phyloP scores from a whole-genome alignment of 2,113 vertebrate genomes.

The Notechis scutatus region DNA sequence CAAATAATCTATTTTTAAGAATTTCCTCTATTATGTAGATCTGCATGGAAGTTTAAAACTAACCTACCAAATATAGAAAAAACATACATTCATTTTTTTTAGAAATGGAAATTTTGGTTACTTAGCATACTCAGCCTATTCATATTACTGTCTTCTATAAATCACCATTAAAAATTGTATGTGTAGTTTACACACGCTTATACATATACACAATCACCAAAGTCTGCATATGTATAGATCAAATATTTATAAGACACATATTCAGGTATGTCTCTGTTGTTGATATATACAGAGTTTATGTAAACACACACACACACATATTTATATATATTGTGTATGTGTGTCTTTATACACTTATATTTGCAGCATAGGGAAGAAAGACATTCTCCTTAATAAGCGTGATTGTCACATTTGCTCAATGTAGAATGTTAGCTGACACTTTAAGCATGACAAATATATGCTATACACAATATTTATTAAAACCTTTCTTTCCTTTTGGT shows the following conservation, averaged over 20 bases:
- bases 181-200: constrained; percentile 68
- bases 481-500: constrained; percentile 30
- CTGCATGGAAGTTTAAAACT: constrained; percentile 41
- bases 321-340: constrained; percentile 42
- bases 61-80: constrained; percentile 48
- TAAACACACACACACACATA: constrained; percentile 62
- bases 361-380: constrained; percentile 59
- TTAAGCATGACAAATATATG: constrained; percentile 53
- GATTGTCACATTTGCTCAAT: constrained; percentile 61
- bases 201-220: constrained; percentile 72
- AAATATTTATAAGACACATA: constrained; percentile 70
- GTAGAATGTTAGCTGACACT: constrained; percentile 54
- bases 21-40: constrained; percentile 45
- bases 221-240: constrained; percentile 73
- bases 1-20: constrained; percentile 44
- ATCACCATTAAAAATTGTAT: constrained; percentile 60
- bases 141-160: constrained; percentile 60
- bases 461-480: constrained; percentile 41
- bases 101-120: constrained; percentile 60
- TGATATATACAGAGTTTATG: constrained; percentile 62
- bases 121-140: constrained; percentile 70
- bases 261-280: constrained; percentile 67
- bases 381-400: constrained; percentile 54
- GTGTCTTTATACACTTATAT: constrained; percentile 60
- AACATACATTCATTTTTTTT: constrained; percentile 42